Conservation (phyloP, 2,113 vertebrate genomes). For the Ranitomeya variabilis region DNA sequence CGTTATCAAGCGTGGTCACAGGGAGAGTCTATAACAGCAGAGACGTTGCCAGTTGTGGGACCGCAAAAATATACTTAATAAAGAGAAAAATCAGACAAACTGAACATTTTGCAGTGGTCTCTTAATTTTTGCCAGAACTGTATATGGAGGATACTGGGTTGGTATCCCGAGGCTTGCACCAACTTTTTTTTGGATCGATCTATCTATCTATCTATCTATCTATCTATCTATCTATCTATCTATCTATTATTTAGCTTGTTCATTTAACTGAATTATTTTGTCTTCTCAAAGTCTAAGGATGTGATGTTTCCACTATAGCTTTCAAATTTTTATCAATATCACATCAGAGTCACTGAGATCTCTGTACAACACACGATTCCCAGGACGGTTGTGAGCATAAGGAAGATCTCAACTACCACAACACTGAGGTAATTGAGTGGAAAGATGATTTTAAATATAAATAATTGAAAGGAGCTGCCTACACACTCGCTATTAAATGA, state of each 20-base stretch:
- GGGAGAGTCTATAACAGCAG: too few species aligned
- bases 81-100: too few species aligned
- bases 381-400: conserved; percentile 35
- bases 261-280: background rate
- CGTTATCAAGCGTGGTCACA: too few species aligned
- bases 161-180: too few species aligned
- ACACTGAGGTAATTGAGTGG: conserved; percentile 42
- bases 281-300: background rate
- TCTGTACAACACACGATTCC: conserved; percentile 9
- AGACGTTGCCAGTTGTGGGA: too few species aligned
- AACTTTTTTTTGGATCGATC: too few species aligned
- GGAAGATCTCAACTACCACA: conserved; percentile 4
- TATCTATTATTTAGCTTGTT: background rate
- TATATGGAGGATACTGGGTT: too few species aligned
- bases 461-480: conserved; percentile 47
- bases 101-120: too few species aligned
- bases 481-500: conserved; percentile 47
- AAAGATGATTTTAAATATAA: conserved; percentile 44
- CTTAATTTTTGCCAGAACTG: too few species aligned
- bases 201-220: too few species aligned
- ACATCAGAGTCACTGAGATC: conserved; percentile 19
- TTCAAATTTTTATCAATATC: conserved; percentile 22
- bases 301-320: background rate
- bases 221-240: background rate
- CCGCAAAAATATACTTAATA: too few species aligned